Evolutionary conservation across 1,140 invertebrate species (phyloP).

Genomic region (Rhopalosiphum maidis): DNA sequence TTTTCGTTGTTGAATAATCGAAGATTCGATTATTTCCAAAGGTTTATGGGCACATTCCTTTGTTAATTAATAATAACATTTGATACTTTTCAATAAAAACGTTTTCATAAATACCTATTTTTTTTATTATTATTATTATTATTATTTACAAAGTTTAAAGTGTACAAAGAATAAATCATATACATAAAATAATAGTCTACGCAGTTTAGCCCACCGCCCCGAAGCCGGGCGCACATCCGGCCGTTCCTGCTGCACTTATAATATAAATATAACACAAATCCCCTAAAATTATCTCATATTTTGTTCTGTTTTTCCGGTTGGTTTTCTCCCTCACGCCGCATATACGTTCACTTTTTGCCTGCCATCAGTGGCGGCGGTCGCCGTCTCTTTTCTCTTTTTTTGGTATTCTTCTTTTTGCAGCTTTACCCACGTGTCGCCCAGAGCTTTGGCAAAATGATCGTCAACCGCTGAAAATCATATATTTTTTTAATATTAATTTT

Average conservation of each 20-base stretch:
- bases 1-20: neutral
- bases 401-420: constrained; percentile 66
- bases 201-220: neutral
- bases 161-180: constrained; percentile 40
- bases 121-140: neutral
- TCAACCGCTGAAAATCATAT: constrained; percentile 72
- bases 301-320: neutral
- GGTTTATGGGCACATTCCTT: neutral
- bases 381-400: constrained; percentile 52
- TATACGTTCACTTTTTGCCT: constrained; percentile 50
- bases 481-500: neutral
- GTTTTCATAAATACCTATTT: neutral
- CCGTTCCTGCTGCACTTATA: neutral
- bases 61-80: neutral
- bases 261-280: neutral
- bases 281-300: constrained; percentile 22
- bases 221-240: neutral
- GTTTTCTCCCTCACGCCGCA: neutral
- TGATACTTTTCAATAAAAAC: neutral
- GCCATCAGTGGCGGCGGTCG: neutral
- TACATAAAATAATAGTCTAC: constrained; percentile 47
- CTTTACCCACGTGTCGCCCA: constrained; percentile 92
- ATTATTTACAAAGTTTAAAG: constrained; percentile 48
- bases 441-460: constrained; percentile 95
- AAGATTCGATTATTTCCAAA: neutral